phyloP scores from a whole-genome alignment of 1,140 invertebrate genomes.

The Hylaeus anthracinus region DNA sequence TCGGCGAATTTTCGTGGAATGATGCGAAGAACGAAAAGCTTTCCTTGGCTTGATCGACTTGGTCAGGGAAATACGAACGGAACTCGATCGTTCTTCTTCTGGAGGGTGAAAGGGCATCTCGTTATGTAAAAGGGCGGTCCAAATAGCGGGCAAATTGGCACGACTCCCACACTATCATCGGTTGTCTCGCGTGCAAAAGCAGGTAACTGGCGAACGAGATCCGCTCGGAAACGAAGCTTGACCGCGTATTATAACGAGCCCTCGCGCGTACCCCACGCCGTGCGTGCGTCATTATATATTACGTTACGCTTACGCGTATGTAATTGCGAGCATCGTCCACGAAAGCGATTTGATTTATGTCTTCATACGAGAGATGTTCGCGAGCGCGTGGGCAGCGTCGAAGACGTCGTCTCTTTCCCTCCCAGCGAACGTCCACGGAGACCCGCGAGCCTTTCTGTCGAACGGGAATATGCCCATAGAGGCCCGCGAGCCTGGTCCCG shows the following conservation, averaged over 20 bases:
- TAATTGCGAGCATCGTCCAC: conserved; percentile 79
- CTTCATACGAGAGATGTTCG: conserved; percentile 74
- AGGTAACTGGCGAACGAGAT: conserved; percentile 31
- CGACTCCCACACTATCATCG: conserved; percentile 74
- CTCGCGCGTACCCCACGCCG: conserved; percentile 51
- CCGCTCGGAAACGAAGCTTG: conserved; percentile 53
- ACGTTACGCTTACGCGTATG: conserved; percentile 74
- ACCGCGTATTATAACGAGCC: conserved; percentile 73
- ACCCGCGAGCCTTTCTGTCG: conserved; percentile 41
- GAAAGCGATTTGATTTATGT: conserved; percentile 79
- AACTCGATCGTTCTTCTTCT: conserved; percentile 50
- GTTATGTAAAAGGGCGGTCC: conserved; percentile 70
- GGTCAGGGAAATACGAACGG: conserved; percentile 15
- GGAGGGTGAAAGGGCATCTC: conserved; percentile 62
- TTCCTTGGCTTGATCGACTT: too few species aligned
- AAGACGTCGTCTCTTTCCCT: conserved; percentile 35
- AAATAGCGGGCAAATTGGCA: conserved; percentile 78
- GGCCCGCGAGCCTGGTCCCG: background rate
- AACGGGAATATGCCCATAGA: conserved; percentile 30
- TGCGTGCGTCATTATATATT: conserved; percentile 74
- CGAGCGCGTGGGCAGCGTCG: conserved; percentile 67
- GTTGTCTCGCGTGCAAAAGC: conserved; percentile 49
- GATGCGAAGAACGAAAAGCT: too few species aligned
- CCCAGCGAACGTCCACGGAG: background rate
- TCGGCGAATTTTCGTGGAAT: too few species aligned